phyloP scores from a whole-genome alignment of 2,113 vertebrate genomes.

The Pygathrix nemaeus region DNA sequence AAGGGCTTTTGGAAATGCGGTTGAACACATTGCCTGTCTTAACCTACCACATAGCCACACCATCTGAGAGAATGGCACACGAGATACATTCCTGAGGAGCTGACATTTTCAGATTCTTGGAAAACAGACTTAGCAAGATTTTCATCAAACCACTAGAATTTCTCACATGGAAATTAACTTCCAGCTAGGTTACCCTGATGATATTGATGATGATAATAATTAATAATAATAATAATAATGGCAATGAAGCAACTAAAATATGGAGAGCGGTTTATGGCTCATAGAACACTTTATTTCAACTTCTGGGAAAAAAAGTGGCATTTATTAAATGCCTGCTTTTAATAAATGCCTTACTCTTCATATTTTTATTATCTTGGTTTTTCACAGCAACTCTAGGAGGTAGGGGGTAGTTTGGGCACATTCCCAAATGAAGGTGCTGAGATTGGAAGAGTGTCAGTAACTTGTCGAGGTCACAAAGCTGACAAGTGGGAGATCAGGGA shows the following conservation, averaged over 20 bases:
- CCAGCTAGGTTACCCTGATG: neutral
- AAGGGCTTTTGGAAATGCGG: neutral
- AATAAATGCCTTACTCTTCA: neutral
- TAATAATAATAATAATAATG: neutral
- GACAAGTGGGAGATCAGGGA: neutral
- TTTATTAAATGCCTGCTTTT: neutral
- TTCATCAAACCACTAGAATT: neutral
- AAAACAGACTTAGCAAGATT: neutral
- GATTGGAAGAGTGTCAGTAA: neutral
- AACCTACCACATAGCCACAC: neutral
- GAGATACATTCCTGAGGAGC: neutral
- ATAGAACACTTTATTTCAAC: neutral
- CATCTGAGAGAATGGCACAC: neutral
- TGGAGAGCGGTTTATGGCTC: neutral
- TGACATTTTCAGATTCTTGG: neutral
- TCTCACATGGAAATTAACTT: neutral
- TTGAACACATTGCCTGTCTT: neutral
- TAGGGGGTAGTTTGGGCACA: neutral
- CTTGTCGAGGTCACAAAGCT: neutral
- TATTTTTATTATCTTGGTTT: neutral
- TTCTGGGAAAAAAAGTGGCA: neutral
- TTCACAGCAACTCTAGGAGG: neutral
- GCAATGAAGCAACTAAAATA: neutral
- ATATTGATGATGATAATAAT: neutral
- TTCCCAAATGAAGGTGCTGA: neutral